phyloP scores from a whole-genome alignment of 2,797 vertebrate genomes.

The Borostomias antarcticus region DNA sequence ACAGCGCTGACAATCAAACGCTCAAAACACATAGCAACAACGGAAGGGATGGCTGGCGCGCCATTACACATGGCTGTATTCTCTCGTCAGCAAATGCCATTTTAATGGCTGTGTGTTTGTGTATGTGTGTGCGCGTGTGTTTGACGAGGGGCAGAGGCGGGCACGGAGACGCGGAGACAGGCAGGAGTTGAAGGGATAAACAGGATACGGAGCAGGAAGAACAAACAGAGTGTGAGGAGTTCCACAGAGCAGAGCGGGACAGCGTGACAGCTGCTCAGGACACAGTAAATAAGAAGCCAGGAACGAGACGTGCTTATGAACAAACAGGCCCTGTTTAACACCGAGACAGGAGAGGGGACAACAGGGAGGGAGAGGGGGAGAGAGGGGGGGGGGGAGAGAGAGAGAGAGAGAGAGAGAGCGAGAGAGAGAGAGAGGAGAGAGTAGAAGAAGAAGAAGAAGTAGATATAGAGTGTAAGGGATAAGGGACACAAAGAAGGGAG shows the following conservation, averaged over 20 bases:
- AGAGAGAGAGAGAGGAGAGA: not conserved
- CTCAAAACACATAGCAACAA: constrained; percentile 18
- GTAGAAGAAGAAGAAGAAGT: constrained; percentile 55
- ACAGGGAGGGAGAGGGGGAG: constrained; percentile 52
- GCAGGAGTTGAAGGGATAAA: constrained; percentile 72
- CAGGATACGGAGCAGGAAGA: constrained; percentile 68
- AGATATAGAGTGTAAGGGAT: constrained; percentile 70
- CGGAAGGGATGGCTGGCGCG: not conserved
- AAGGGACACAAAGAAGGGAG: constrained; percentile 22
- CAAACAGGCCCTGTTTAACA: constrained; percentile 81
- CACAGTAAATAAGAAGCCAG: constrained; percentile 79
- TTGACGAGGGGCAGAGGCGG: constrained; percentile 41
- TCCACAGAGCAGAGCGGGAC: constrained; percentile 60
- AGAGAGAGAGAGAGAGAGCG: constrained; percentile 28
- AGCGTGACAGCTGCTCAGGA: constrained; percentile 76
- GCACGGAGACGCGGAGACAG: constrained; percentile 67
- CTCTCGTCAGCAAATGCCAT: constrained; percentile 62
- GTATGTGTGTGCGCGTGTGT: constrained; percentile 46
- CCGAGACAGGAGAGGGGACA: constrained; percentile 24
- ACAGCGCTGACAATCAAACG: constrained; percentile 56
- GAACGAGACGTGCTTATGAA: constrained; percentile 81
- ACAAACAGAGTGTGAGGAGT: constrained; percentile 72
- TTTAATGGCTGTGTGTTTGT: constrained; percentile 60
- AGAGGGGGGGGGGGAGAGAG: constrained; percentile 69
- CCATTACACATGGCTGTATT: constrained; percentile 41